Evolutionary conservation across 2,797 vertebrate species (phyloP).

Genomic region (Sebastes aleutianus): DNA sequence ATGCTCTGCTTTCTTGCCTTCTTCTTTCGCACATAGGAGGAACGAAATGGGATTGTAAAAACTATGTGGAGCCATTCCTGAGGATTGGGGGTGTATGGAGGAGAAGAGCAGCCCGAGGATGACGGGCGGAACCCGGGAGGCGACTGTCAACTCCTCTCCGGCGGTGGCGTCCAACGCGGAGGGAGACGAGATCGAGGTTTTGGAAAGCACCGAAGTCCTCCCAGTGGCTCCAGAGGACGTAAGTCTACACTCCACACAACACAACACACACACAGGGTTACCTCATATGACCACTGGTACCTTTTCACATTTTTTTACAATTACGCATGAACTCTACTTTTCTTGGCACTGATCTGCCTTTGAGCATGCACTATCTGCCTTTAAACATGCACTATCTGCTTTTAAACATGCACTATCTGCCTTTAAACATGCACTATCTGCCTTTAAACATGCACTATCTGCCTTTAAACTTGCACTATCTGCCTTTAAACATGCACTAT

Average conservation of each 20-base stretch:
- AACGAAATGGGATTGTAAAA: slow-evolving; percentile 31
- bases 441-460: too few relatives aligned
- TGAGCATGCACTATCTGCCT: too few relatives aligned
- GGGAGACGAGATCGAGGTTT: slow-evolving; percentile 93
- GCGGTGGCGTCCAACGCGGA: slow-evolving; percentile 91
- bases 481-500: too few relatives aligned
- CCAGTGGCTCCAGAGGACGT: slow-evolving; percentile 83
- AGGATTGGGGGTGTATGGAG: slow-evolving; percentile 60
- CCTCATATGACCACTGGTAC: neutral
- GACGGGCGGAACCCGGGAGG: slow-evolving; percentile 79
- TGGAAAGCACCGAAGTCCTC: slow-evolving; percentile 87
- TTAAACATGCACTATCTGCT: too few relatives aligned
- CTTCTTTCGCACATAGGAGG: neutral
- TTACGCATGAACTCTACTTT: neutral
- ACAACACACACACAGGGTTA: neutral
- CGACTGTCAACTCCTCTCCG: slow-evolving; percentile 83
- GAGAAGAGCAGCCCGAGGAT: slow-evolving; percentile 76
- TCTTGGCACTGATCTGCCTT: too few relatives aligned
- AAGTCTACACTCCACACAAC: slow-evolving; percentile 35
- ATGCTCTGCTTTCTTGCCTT: neutral
- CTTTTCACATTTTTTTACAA: neutral
- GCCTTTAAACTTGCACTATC: too few relatives aligned
- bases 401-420: too few relatives aligned
- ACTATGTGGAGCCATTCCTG: slow-evolving; percentile 70
- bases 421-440: too few relatives aligned